phyloP scores from a whole-genome alignment of 1,140 invertebrate species.

The Tetragonula clypearis region DNA sequence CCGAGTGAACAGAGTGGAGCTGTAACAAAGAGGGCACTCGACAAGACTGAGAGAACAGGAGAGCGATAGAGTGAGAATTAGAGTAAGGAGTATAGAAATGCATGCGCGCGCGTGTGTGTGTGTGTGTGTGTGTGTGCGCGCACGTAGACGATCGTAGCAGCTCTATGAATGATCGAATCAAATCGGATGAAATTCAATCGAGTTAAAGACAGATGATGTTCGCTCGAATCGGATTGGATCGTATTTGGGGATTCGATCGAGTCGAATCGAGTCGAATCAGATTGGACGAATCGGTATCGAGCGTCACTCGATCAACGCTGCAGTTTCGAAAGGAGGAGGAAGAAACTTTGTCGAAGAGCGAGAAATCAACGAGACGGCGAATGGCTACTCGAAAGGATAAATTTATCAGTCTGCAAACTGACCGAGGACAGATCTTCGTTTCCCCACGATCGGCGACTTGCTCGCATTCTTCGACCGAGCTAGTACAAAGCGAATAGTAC shows the following conservation, averaged over 20 bases:
- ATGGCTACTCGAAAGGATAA: neutral
- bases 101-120: neutral
- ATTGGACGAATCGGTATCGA: neutral
- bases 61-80: constrained; percentile 10
- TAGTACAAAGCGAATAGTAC: constrained; percentile 52
- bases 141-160: no score
- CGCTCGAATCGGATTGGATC: neutral
- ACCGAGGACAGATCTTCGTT: constrained; percentile 53
- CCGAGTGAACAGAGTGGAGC: constrained; percentile 45
- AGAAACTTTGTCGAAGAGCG: neutral
- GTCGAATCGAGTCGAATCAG: neutral
- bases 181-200: neutral
- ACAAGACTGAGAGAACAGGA: constrained; percentile 16
- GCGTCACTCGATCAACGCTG: neutral
- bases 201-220: neutral
- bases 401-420: constrained; percentile 3
- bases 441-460: neutral
- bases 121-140: neutral
- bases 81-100: constrained; percentile 7
- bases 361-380: neutral
- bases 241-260: neutral
- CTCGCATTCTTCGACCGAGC: constrained; percentile 52
- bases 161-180: constrained; percentile 10
- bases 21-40: constrained; percentile 23
- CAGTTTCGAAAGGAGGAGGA: neutral